Evolutionary conservation across 2,888 invertebrate species (phyloP).

Genomic region (Agonopterix arenella): DNA sequence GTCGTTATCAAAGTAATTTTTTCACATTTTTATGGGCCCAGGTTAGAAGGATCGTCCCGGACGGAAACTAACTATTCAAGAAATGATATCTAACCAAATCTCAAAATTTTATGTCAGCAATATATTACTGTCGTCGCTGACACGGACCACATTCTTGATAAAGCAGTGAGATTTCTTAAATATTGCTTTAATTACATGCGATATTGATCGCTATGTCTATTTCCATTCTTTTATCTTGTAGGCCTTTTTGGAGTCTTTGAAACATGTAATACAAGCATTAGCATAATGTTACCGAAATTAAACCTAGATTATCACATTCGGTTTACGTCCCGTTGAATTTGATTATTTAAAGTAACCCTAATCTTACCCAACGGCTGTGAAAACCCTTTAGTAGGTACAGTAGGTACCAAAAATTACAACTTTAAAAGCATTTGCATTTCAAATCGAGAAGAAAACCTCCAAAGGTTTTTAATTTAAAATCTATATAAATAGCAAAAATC

Average conservation of each 20-base stretch:
- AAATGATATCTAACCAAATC: conserved; percentile 64
- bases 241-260: conserved; percentile 24
- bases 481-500: too few relatives aligned
- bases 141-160: conserved; percentile 55
- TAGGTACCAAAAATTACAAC: too few relatives aligned
- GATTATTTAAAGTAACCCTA: too few relatives aligned
- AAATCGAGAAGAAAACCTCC: too few relatives aligned
- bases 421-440: too few relatives aligned
- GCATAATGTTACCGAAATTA: conserved; percentile 19
- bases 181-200: conserved; percentile 66
- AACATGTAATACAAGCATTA: conserved; percentile 27
- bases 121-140: conserved; percentile 64
- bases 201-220: conserved; percentile 61
- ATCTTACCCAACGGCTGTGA: too few relatives aligned
- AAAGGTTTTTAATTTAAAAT: too few relatives aligned
- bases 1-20: conserved; percentile 58
- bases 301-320: background rate
- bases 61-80: conserved; percentile 65
- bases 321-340: background rate
- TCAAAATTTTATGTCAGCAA: conserved; percentile 67
- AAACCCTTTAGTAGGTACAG: too few relatives aligned
- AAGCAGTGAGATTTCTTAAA: conserved; percentile 61
- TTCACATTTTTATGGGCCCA: conserved; percentile 56
- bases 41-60: conserved; percentile 39
- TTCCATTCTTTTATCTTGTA: conserved; percentile 52